A percentile compares a stretch with the other conserved stretches of the same genome.
Conservation (phyloP, 2,888 invertebrate genomes). For the Pardosa pseudoannulata region DNA sequence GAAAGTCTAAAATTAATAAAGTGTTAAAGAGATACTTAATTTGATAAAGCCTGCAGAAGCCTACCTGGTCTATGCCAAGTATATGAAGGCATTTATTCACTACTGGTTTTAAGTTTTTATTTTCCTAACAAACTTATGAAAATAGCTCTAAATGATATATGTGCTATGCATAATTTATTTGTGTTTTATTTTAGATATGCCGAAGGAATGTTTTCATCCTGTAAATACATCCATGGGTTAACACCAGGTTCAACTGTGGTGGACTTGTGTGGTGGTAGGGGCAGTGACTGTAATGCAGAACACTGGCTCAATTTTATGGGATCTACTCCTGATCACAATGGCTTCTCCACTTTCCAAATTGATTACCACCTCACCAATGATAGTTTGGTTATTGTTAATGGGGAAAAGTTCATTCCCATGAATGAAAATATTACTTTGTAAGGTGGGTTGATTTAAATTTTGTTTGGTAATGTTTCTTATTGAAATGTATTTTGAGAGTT, state of each 20-base stretch:
- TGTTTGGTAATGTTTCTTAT: too few species aligned
- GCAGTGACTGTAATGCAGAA: conserved; percentile 64
- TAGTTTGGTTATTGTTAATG: conserved; percentile 18
- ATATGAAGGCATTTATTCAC: too few species aligned
- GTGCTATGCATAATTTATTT: too few species aligned
- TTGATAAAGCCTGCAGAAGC: too few species aligned
- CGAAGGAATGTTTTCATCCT: conserved; percentile 67
- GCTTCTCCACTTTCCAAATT: conserved; percentile 73
- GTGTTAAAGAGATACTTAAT: too few species aligned
- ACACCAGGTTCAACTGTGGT: conserved; percentile 70
- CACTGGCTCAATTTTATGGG: conserved; percentile 72
- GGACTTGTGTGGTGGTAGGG: conserved; percentile 72
- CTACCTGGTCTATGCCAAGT: too few species aligned
- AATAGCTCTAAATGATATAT: too few species aligned
- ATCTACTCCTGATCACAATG: conserved; percentile 65
- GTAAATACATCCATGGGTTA: conserved; percentile 70
- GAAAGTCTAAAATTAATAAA: too few species aligned
- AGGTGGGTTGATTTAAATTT: too few species aligned
- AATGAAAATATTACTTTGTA: conserved; percentile 65
- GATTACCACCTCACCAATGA: conserved; percentile 49
- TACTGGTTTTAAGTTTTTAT: too few species aligned
- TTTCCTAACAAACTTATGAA: too few species aligned
- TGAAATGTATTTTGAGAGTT: too few species aligned
- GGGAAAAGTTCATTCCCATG: conserved; percentile 50
- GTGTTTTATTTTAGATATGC: conserved; percentile 63